Evolutionary conservation across 2,797 vertebrate genomes (phyloP).

Genomic region (Paedocypris micromegethes): DNA sequence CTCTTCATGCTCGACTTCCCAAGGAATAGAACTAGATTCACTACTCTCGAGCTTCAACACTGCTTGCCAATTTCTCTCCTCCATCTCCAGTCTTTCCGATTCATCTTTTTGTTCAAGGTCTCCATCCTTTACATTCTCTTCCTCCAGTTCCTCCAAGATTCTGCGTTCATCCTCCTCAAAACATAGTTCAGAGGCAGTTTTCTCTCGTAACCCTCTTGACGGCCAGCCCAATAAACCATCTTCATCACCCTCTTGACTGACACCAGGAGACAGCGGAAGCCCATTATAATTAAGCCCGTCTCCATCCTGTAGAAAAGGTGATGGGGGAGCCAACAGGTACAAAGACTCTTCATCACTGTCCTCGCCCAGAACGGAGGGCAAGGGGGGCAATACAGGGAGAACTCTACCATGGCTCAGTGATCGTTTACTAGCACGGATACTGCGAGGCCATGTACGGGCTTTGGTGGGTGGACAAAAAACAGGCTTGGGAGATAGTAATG

Average conservation of each 20-base stretch:
- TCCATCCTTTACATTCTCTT: constrained; percentile 57
- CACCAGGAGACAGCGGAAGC: constrained; percentile 84
- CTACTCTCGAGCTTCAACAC: constrained; percentile 77
- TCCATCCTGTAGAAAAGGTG: constrained; percentile 69
- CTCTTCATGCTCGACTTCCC: constrained; percentile 39
- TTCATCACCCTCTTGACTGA: constrained; percentile 86
- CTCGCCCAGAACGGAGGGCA: constrained; percentile 67
- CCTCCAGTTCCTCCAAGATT: constrained; percentile 75
- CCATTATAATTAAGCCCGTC: constrained; percentile 61
- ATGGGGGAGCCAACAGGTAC: constrained; percentile 72
- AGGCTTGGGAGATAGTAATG: constrained; percentile 70
- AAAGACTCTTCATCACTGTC: constrained; percentile 71
- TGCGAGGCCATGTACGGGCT: constrained; percentile 75
- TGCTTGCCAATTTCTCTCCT: constrained; percentile 73
- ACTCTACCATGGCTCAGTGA: constrained; percentile 54
- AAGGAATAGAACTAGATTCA: constrained; percentile 51
- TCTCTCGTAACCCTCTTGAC: constrained; percentile 70
- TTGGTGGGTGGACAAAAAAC: constrained; percentile 76
- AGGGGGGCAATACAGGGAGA: constrained; percentile 65
- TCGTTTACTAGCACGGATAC: constrained; percentile 61
- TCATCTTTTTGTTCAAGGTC: constrained; percentile 46
- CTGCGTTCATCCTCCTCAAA: constrained; percentile 89
- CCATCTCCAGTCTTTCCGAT: constrained; percentile 51
- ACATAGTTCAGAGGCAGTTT: constrained; percentile 87
- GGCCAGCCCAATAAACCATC: constrained; percentile 70